A percentile compares a stretch with the other conserved stretches of the same genome.
These are phyloP conservation scores for Sternarchorhynchus goeldii DNA, from an alignment of 2,797 vertebrate species.

Conservation along the genomic window DNA sequence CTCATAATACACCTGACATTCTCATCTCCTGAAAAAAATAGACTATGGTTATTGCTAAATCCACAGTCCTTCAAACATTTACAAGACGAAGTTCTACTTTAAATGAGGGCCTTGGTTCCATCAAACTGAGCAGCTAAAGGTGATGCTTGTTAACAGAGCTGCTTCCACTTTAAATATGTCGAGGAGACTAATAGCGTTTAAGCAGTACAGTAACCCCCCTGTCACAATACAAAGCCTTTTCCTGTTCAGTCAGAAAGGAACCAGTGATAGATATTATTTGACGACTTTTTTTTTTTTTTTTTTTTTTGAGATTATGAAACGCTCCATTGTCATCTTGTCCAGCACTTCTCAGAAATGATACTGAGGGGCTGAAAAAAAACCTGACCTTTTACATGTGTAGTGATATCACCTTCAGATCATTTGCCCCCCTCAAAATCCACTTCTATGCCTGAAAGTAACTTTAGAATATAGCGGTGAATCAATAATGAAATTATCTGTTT, in stretches of 20 bases:
- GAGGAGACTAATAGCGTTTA: background rate
- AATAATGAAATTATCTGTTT: constrained; percentile 79
- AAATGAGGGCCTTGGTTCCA: no score
- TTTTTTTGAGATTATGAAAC: constrained; percentile 32
- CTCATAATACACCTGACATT: no score
- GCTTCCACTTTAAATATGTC: no score
- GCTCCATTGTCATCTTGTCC: constrained; percentile 57
- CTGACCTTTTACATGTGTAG: constrained; percentile 66
- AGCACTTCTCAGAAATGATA: constrained; percentile 63
- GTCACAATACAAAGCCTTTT: background rate
- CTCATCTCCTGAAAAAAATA: no score
- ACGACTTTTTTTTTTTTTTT: constrained; percentile 19
- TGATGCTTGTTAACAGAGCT: no score
- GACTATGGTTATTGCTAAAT: no score
- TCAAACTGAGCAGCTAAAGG: no score
- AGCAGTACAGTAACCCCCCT: no score
- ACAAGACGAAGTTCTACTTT: no score
- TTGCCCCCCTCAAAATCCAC: constrained; percentile 58
- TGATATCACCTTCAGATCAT: constrained; percentile 68
- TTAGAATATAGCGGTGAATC: constrained; percentile 79
- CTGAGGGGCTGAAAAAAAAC: constrained; percentile 60
- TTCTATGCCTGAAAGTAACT: constrained; percentile 75
- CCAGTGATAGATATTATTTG: constrained; percentile 11
- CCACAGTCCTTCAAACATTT: no score
- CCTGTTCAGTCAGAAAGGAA: background rate